phyloP scores from a whole-genome alignment of 1,140 invertebrate genomes.

The Stenopsyche tienmushanensis region DNA sequence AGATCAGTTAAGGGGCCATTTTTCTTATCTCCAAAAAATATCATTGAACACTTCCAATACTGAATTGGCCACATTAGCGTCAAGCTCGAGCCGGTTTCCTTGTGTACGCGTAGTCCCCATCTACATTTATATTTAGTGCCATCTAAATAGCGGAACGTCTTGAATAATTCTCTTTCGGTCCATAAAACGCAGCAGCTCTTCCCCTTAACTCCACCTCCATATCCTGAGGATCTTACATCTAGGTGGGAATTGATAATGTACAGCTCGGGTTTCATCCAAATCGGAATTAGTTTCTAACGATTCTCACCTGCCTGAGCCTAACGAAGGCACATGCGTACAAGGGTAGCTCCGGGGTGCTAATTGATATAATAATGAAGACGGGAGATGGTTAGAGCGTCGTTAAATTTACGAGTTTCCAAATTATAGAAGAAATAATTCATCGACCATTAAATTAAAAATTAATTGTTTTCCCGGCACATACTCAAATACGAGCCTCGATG shows the following conservation, averaged over 20 bases:
- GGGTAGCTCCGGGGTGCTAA: too few species aligned
- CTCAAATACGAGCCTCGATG: too few species aligned
- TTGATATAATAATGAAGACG: too few species aligned
- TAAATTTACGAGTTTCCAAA: too few species aligned
- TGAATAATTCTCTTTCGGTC: conserved; percentile 18
- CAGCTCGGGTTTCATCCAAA: neutral
- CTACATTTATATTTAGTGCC: conserved; percentile 11
- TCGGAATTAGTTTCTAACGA: neutral
- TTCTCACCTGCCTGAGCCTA: neutral
- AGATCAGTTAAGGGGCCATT: too few species aligned
- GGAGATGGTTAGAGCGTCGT: too few species aligned
- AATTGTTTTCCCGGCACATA: too few species aligned
- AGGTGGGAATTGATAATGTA: conserved; percentile 1
- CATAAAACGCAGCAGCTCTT: conserved; percentile 7
- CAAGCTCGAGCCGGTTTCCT: too few species aligned
- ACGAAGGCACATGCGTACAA: too few species aligned
- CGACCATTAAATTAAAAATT: too few species aligned
- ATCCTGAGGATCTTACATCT: neutral
- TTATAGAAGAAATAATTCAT: too few species aligned
- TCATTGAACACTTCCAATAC: neutral
- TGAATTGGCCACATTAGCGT: neutral
- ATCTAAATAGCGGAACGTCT: conserved; percentile 12
- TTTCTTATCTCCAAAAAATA: too few species aligned
- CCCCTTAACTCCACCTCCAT: neutral
- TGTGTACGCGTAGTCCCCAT: neutral